phyloP scores from a whole-genome alignment of 2,888 invertebrate genomes.

The Chamaedrilus cognettii region DNA sequence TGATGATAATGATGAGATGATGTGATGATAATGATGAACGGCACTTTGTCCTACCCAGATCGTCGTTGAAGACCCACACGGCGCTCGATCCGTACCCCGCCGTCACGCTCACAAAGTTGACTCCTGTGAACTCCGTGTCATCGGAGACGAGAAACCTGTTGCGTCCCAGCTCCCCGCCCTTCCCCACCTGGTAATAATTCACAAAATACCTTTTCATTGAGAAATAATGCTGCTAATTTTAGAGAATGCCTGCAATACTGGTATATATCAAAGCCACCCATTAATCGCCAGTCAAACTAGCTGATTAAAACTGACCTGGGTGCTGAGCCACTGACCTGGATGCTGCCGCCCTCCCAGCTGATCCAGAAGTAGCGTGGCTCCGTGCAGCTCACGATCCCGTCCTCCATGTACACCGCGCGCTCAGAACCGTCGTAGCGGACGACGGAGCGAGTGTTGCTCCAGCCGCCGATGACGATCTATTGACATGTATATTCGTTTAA shows the following conservation, averaged over 20 bases:
- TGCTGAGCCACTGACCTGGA: too few species aligned
- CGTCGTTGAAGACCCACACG: constrained; percentile 9
- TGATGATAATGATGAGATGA: too few species aligned
- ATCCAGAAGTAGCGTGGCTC: constrained; percentile 13
- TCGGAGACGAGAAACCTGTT: constrained; percentile 3
- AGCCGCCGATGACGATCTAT: constrained; percentile 21
- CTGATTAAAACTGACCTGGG: too few species aligned
- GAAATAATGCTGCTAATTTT: too few species aligned
- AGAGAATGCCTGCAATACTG: too few species aligned
- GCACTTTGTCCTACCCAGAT: constrained; percentile 18
- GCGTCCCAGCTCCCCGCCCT: background rate
- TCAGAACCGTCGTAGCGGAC: constrained; percentile 1
- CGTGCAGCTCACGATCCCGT: constrained; percentile 3
- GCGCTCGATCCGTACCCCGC: constrained; percentile 13
- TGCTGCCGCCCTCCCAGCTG: constrained; percentile 7
- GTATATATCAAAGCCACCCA: too few species aligned
- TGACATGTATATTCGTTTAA: too few species aligned
- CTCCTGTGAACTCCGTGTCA: constrained; percentile 10
- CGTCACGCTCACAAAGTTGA: constrained; percentile 13
- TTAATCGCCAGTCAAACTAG: too few species aligned
- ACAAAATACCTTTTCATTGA: too few species aligned
- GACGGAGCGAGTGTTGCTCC: constrained; percentile 19
- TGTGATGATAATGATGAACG: too few species aligned
- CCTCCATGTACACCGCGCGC: constrained; percentile 5
- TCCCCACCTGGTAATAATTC: too few species aligned